A percentile compares a stretch with the other conserved stretches of the same genome.
phyloP scores from a whole-genome alignment of 92 coral and sea anemone genomes.

The Phenganax stokvisi region DNA sequence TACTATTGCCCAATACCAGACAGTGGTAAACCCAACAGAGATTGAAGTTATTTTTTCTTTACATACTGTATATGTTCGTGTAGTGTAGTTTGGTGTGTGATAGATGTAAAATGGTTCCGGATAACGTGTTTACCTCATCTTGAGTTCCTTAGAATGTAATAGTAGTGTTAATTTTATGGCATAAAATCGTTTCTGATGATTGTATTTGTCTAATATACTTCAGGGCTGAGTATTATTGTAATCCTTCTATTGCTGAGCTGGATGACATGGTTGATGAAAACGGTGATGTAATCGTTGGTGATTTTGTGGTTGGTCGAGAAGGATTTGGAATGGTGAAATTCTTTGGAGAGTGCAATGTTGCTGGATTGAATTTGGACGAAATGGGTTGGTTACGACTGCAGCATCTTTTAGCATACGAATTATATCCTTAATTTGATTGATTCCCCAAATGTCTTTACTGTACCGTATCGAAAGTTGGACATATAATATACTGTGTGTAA shows the following conservation, averaged over 20 bases:
- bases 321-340: constrained; percentile 93
- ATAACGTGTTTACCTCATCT: no score
- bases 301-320: constrained; percentile 74
- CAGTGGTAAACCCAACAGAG: no score
- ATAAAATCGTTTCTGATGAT: no score
- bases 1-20: no score
- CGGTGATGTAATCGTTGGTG: constrained; percentile 83
- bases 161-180: no score
- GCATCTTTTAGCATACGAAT: not conserved
- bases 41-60: no score
- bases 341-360: constrained; percentile 80
- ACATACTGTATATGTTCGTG: no score
- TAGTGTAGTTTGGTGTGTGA: no score
- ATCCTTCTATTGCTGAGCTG: constrained; percentile 66
- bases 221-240: constrained; percentile 76
- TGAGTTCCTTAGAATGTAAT: no score
- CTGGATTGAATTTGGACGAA: constrained; percentile 87
- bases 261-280: constrained; percentile 64
- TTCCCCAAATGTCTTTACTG: not conserved
- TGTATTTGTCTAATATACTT: not conserved
- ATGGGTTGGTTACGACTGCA: constrained; percentile 56
- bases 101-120: no score
- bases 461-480: no score
- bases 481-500: no score
- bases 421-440: not conserved